A percentile compares a stretch with the other conserved stretches of the same genome.
Evolutionary conservation across 2,888 invertebrate genomes (phyloP).

Genomic region (Eumerus sabulonum): DNA sequence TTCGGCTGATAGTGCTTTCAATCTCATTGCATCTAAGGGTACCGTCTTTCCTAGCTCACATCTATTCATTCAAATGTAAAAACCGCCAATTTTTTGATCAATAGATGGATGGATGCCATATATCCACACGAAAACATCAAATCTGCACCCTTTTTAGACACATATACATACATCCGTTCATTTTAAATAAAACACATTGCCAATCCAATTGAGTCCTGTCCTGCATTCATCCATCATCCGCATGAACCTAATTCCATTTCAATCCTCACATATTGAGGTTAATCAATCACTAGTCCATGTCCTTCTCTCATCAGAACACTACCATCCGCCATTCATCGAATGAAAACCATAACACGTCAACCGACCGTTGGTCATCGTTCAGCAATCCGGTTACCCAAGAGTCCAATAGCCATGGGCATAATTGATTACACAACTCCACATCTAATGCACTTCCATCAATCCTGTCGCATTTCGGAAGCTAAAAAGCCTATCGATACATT

Average conservation of each 20-base stretch:
- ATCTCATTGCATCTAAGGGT: too few relatives aligned
- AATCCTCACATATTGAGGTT: conserved; percentile 35
- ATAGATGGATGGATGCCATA: too few relatives aligned
- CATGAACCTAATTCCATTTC: conserved; percentile 48
- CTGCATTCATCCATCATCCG: conserved; percentile 32
- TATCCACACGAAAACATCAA: too few relatives aligned
- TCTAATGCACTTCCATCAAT: conserved; percentile 42
- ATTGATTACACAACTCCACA: conserved; percentile 44
- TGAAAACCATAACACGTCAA: conserved; percentile 10
- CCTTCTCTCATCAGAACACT: conserved; percentile 29
- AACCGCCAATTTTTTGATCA: too few relatives aligned
- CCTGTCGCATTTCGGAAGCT: conserved; percentile 24
- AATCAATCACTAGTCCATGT: conserved; percentile 48
- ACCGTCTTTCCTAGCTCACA: too few relatives aligned
- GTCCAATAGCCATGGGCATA: conserved; percentile 41
- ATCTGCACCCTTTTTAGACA: too few relatives aligned
- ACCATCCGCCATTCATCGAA: conserved; percentile 30
- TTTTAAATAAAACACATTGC: not conserved
- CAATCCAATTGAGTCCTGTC: conserved; percentile 17
- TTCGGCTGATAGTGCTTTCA: too few relatives aligned
- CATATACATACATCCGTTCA: too few relatives aligned
- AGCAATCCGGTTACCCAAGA: conserved; percentile 11
- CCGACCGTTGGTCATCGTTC: not conserved
- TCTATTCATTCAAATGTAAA: too few relatives aligned
- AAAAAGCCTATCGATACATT: too few relatives aligned